Evolutionary conservation across 1,140 invertebrate genomes (phyloP), one percentile per base, ranked within the genome.

Genomic region (Spodoptera frugiperda): DNA sequence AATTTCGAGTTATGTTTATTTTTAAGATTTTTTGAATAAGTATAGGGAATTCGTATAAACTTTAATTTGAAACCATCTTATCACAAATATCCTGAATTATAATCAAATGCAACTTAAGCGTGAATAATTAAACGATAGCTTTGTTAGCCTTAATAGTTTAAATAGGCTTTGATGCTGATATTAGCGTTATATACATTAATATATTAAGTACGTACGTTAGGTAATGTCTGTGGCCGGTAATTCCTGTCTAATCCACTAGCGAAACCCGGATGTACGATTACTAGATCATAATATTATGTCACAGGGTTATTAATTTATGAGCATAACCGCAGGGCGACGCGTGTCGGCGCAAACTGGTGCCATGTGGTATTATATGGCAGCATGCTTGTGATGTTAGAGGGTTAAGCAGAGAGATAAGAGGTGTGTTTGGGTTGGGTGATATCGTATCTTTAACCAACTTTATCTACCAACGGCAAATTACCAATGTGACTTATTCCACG

Each of bases 221-320:
- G n/a, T 33, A 44, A 63, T 33, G 15, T 63, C 33, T 63, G 30
- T 15, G 33, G 57, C n/a, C n/a, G 33, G 33, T 44, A 63, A 63
- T 19, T 39, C 59, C 10, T 44, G 59, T 44, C 59, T 44, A 63
- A 57, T 57, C 21, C 54, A 25, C 25, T 11, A 9, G 11, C 9
- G 8, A 1, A 57, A 63, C 2, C 33, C 59, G 59, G 33, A 63
- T 44, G 59, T 25, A 17, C 30, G 30, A 61, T 63, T 44, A 63
- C 59, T 63, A 63, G 33, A 63, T 63, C 59, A 63, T 44, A 57
- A 57, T 57, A 63, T 63, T 63, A 63, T 63, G 59, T 63, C 30
- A 63, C 57, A 21, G 59, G 33, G 2, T 39, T 63, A 63, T 63
- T 63, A 63, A 63, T 63, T 63, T 63, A 63, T 44, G 59, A 44